Percentiles rank a stretch among this genome's conserved stretches.
These are phyloP conservation scores for Hirudo medicinalis DNA, from an alignment of 1,140 invertebrate species.

Conservation along the genomic window DNA sequence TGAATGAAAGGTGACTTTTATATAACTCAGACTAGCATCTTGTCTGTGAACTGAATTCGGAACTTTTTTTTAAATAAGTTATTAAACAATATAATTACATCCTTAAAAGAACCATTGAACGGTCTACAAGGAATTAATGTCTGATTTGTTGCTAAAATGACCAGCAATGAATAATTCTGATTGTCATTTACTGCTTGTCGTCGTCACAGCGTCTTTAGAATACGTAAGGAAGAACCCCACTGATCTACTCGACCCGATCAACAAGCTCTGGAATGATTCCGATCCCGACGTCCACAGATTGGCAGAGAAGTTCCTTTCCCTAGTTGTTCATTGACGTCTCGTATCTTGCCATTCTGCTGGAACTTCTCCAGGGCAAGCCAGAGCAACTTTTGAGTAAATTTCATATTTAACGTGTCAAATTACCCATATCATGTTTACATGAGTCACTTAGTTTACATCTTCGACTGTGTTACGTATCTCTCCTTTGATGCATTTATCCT, in stretches of 20 bases:
- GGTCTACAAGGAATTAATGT: not conserved
- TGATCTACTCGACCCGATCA: not conserved
- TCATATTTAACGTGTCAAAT: too few species aligned
- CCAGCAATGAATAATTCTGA: not conserved
- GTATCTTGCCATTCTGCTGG: not conserved
- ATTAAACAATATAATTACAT: too few species aligned
- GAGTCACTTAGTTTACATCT: too few species aligned
- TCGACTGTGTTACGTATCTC: too few species aligned
- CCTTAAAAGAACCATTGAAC: not conserved
- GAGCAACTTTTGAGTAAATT: too few species aligned
- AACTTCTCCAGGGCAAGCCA: too few species aligned
- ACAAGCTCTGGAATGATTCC: slow-evolving; percentile 9
- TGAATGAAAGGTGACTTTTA: too few species aligned
- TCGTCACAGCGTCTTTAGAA: not conserved
- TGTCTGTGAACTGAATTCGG: too few species aligned
- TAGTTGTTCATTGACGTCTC: not conserved
- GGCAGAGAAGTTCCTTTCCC: slow-evolving; percentile 1
- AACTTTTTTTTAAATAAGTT: too few species aligned
- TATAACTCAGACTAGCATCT: too few species aligned
- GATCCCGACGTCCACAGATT: slow-evolving; percentile 6
- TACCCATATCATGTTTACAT: too few species aligned
- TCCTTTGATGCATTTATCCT: too few species aligned
- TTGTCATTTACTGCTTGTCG: not conserved
- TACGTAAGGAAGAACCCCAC: not conserved
- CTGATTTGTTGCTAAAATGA: not conserved